These are phyloP conservation scores for Hoplodrina ambigua DNA, from an alignment of 2,888 invertebrate genomes.

Conservation along the genomic window DNA sequence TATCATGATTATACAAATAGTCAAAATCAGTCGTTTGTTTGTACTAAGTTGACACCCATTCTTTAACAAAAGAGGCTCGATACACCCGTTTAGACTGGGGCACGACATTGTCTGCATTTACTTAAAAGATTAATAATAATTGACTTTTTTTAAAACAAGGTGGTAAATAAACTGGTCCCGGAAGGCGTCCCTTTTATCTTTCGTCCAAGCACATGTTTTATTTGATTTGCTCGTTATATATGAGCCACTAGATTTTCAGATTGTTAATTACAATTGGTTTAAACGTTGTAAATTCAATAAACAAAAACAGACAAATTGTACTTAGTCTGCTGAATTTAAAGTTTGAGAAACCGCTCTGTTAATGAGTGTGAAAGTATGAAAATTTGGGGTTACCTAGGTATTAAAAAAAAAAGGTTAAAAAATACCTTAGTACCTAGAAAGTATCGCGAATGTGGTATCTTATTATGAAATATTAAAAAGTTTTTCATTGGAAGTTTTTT, in stretches of 20 bases:
- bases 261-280: too few species aligned
- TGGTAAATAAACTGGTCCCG: neutral
- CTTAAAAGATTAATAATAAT: constrained; percentile 10
- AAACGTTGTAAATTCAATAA: too few species aligned
- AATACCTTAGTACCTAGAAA: neutral
- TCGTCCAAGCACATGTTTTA: too few species aligned
- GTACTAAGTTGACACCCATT: constrained; percentile 18
- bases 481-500: neutral
- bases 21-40: constrained; percentile 12
- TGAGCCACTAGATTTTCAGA: too few species aligned
- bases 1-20: constrained; percentile 9
- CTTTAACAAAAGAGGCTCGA: neutral
- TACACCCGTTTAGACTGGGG: constrained; percentile 4
- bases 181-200: neutral
- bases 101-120: constrained; percentile 14
- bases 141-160: constrained; percentile 40
- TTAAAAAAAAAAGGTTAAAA: neutral
- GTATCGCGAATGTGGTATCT: neutral
- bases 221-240: too few species aligned
- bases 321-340: neutral
- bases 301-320: neutral
- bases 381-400: too few species aligned
- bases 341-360: neutral
- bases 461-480: neutral
- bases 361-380: neutral